Evolutionary conservation across 2,797 vertebrate genomes (phyloP).

Genomic region (Hypotaenidia okinawae): DNA sequence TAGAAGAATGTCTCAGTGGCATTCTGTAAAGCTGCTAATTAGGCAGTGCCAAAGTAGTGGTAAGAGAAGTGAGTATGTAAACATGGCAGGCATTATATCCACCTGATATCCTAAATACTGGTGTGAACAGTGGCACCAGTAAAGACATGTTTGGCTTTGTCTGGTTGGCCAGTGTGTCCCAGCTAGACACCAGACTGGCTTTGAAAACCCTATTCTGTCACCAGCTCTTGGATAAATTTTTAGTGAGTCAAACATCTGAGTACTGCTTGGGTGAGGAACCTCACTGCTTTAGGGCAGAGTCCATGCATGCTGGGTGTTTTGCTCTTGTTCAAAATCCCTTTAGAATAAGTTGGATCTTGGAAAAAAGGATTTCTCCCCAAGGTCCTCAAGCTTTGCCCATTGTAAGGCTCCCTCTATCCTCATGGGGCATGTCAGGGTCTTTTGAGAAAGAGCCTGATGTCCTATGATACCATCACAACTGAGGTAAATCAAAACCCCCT

Average conservation of each 20-base stretch:
- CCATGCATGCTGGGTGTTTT: neutral
- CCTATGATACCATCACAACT: neutral
- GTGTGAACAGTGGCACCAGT: neutral
- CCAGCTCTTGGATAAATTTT: neutral
- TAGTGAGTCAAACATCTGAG: neutral
- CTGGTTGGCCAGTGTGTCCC: neutral
- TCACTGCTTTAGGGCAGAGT: neutral
- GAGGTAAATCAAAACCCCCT: neutral
- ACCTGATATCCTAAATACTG: neutral
- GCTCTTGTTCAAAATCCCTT: neutral
- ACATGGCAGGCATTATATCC: neutral
- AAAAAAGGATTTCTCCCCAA: accelerated
- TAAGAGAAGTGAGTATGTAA: neutral
- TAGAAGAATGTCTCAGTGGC: neutral
- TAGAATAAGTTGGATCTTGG: neutral
- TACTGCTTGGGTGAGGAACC: neutral
- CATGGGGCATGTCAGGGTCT: too few species aligned
- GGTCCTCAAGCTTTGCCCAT: neutral
- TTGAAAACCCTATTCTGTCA: neutral
- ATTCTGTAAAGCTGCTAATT: neutral
- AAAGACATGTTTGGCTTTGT: neutral
- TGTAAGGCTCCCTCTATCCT: neutral
- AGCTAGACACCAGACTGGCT: neutral
- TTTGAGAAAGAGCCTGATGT: neutral
- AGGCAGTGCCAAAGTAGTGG: neutral